Evolutionary conservation across 2,113 vertebrate species (phyloP), one percentile per base, ranked within the genome.

Genomic region (Thunnus maccoyii): DNA sequence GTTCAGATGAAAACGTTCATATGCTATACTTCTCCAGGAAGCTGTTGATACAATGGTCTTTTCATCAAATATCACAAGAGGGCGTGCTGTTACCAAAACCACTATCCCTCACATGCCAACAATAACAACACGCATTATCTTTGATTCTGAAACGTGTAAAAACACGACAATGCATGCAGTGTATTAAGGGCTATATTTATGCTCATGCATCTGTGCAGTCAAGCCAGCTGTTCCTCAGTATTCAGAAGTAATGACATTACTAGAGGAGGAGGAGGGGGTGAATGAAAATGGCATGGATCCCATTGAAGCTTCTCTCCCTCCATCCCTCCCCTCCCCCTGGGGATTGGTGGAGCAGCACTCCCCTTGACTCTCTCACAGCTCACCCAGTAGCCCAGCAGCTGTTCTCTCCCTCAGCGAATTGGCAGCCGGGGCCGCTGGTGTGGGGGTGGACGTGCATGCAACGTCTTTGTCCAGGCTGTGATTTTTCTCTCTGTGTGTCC

Each of bases 361-460:
- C 88, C 89, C 83, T 88, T 90, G 88, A 91, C 91, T 70, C 61
- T 79, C 78, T 88, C 87, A 71, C 85, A 83, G 86, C 83, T 86
- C 52, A n/a, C 82, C 90, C 89, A 78, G 83, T 85, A 86, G 89
- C 83, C 86, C 91, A 85, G 82, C 92, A 92, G 92, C 91, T 93
- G 92, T 88, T 89, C 84, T 78, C 82, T 86, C 83, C 76, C 78
- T 74, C 78, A 57, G 75, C 47, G 70, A 80, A 76, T 78, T 86
- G 82, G 89, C 90, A 83, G 86, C 72, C 68, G 44, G 62, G 78
- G 58, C 77, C 47, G 22, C 80, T 84, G 78, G 51, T 86, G 86
- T 78, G 90, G 85, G 89, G 89, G 91, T 83, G 89, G 86, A 82
- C 20, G 32, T 30, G 71, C 66, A 61, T 22, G 56, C 64, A 18